Base-by-base conservation (phyloP, 2,888 invertebrate genomes). In the Tridacna gigas region DNA sequence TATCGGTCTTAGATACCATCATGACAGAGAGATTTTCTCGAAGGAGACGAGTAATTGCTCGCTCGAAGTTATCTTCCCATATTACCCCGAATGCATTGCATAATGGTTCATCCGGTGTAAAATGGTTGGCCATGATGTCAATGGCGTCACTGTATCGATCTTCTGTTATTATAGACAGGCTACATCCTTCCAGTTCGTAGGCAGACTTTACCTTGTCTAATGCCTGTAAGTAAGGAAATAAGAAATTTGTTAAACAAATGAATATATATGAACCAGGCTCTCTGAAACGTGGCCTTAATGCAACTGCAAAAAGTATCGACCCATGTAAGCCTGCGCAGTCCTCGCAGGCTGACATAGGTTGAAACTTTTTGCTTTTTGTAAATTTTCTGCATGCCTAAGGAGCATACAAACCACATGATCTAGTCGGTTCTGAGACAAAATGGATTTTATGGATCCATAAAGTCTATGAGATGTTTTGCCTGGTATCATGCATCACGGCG, bases 31-130 rank as follows among this genome's bases (percentile, higher is more conserved):
- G 63, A 66, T 83, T 83, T 20, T 79, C 66, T 37, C 51, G 37
- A 25, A 87, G 77, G 22, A 80, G 63, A 18, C 76, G n/a, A 13
- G 15, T 37, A 7, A 81, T 80, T 47, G 67, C 25, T 18, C 69
- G 11, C 61, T 83, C 79, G 48, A 87, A 84, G 26, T 80, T 80
- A 12, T 67, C 75, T 48, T 84, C 26, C 87, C 87, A 87, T 12
- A 65, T 51, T 22, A 84, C 84, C 4, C 83, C 87, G 47, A 84
- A 87, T 13, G 84, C 77, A 4, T 61, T 26, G 51, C 83, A 84
- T 0, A 87, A 60, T 2, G 87, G 87, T 77, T 87, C 87, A 56
- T 87, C 84, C 12, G 87, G 87, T 0, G 78, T 79, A 60, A 87
- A 87, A 65, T 84, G 77, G 45, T 84, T 76, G 22, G 61, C 84